These are phyloP conservation scores for Drosophila crucigera DNA, from an alignment of 2,888 invertebrate genomes.

Conservation along the genomic window DNA sequence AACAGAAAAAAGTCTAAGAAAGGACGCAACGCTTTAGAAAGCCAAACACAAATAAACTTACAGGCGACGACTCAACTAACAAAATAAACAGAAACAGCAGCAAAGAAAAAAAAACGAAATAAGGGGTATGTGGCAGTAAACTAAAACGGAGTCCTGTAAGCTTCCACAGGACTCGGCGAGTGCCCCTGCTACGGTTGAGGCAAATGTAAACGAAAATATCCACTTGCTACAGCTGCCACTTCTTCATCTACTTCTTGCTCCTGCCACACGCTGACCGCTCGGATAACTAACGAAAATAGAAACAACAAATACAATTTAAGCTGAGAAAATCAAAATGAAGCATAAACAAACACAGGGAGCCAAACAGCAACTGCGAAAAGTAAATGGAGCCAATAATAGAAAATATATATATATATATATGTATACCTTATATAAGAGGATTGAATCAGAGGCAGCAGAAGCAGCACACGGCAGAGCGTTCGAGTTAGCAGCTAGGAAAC, in stretches of 20 bases:
- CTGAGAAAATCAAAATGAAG: conserved; percentile 78
- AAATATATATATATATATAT: conserved; percentile 47
- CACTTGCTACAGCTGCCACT: conserved; percentile 30
- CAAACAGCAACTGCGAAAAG: conserved; percentile 55
- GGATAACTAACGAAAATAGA: conserved; percentile 77
- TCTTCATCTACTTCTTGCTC: background rate
- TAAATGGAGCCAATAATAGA: conserved; percentile 80
- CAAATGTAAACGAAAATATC: conserved; percentile 60
- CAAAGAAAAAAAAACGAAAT: conserved; percentile 2
- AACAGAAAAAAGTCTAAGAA: conserved; percentile 2
- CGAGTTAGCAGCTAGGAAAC: conserved; percentile 12
- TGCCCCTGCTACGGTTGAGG: conserved; percentile 18
- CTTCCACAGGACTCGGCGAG: background rate
- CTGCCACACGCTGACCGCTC: conserved; percentile 35
- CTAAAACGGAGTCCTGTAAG: conserved; percentile 50
- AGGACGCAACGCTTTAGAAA: conserved; percentile 52
- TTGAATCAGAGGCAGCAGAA: conserved; percentile 13
- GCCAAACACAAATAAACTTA: conserved; percentile 78
- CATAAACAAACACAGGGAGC: conserved; percentile 71
- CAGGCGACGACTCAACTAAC: conserved; percentile 78
- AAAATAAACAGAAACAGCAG: conserved; percentile 68
- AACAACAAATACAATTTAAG: conserved; percentile 80
- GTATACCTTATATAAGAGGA: conserved; percentile 31
- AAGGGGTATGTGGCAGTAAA: conserved; percentile 56
- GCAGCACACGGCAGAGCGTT: background rate